Conservation (phyloP, 1,140 invertebrate genomes). For the Hermetia illucens region DNA sequence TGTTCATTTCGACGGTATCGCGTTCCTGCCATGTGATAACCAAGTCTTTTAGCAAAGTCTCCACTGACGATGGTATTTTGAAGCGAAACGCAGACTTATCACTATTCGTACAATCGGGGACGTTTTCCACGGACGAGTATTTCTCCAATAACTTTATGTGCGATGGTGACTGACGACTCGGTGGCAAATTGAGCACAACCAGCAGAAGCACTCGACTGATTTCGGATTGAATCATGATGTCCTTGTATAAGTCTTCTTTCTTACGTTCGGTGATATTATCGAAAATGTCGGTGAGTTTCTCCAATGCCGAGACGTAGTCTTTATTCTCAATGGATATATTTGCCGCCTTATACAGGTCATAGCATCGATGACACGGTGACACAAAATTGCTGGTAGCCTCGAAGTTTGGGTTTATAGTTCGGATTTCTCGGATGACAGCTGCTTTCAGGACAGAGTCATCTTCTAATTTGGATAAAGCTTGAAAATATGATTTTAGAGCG, state of each 20-base stretch:
- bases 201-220: conserved; percentile 20
- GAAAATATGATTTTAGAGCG: conserved; percentile 20
- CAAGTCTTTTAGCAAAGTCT: no score
- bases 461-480: conserved; percentile 16
- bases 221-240: conserved; percentile 19
- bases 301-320: conserved; percentile 20
- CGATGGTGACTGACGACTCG: conserved; percentile 23
- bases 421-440: conserved; percentile 22
- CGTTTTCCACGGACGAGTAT: no score
- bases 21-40: no score
- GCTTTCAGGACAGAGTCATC: conserved; percentile 24
- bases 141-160: conserved; percentile 27
- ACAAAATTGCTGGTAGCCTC: conserved; percentile 24
- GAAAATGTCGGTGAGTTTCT: conserved; percentile 25
- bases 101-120: no score
- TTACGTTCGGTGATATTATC: conserved; percentile 27
- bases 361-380: conserved; percentile 23
- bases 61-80: no score
- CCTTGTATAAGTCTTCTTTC: conserved; percentile 16
- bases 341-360: conserved; percentile 20
- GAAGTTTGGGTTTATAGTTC: conserved; percentile 11
- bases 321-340: conserved; percentile 12
- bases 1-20: no score
- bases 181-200: conserved; percentile 21
- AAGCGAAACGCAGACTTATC: no score